Base-by-base conservation (phyloP, 1,140 invertebrate genomes). In the Listronotus bonariensis region DNA sequence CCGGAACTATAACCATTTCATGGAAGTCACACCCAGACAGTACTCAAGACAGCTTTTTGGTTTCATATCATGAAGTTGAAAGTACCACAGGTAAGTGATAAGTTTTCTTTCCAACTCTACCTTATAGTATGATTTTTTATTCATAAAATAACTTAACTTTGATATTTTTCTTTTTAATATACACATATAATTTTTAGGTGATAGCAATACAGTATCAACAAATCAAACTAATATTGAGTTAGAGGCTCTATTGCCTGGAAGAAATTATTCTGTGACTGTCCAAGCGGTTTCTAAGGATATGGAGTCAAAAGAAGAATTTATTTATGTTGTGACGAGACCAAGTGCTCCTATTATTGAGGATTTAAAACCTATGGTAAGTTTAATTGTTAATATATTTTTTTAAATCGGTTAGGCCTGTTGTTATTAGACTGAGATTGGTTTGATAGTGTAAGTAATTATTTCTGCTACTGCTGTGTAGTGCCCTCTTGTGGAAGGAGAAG, bases 291-390 rank as follows among this genome's bases (percentile, higher is more conserved):
- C 91, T 41, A 92, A 91, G 71, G 88, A 88, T 70, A 84, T 93
- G 63, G 88, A 92, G 69, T 92, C 90, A 3, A 90, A 92, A 74
- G 89, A 89, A 74, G 87, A 86, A 11, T 80, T 83, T 17, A 81
- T 92, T n/a, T 89, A 87, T 73, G 89, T 91, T 70, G 88, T 89
- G 0, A 95, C 92, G 4, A 85, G 87, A 53, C 93, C 94, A 8
- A 91, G 92, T 20, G 89, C 92, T 51, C 93, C 93, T 2, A 93
- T 94, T 59, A 94, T 95, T 59, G 89, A 92, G 76, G 90, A 92
- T 72, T 77, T 95, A 20, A 88, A 87, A 74, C 85, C 90, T 1
- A 88, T 92, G 43, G 83, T 86, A 43, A 62, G 8, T 43, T n/a
- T 43, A 10, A 3, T 14, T 40, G n/a, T 3, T 40, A 10, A 40